Conservation (phyloP, 1,140 invertebrate genomes). For the Condylostylus longicornis region DNA sequence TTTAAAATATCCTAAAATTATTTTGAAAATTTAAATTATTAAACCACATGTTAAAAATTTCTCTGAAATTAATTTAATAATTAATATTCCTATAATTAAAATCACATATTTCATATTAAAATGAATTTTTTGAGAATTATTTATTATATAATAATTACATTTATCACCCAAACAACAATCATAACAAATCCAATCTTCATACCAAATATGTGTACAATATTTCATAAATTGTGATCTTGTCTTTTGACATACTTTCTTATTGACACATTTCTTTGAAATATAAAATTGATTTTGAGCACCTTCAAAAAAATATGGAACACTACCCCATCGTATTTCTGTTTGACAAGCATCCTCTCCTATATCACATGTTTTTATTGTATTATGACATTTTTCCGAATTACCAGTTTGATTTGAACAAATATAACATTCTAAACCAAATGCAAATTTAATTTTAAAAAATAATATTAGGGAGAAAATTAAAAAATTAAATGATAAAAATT, state of each 20-base stretch:
- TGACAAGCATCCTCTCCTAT: slow-evolving; percentile 73
- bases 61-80: too few species aligned
- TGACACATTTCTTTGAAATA: slow-evolving; percentile 81
- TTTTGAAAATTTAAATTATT: too few species aligned
- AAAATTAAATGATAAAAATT: too few species aligned
- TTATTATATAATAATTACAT: slow-evolving; percentile 95
- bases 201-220: slow-evolving; percentile 89
- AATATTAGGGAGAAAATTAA: too few species aligned
- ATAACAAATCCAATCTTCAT: slow-evolving; percentile 92
- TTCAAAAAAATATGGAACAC: slow-evolving; percentile 86
- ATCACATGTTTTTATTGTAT: slow-evolving; percentile 81
- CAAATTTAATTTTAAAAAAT: slow-evolving; percentile 34
- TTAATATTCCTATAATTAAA: too few species aligned
- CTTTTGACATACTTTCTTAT: slow-evolving; percentile 59
- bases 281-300: slow-evolving; percentile 88
- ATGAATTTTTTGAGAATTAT: too few species aligned
- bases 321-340: slow-evolving; percentile 82
- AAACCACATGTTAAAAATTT: too few species aligned
- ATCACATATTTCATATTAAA: too few species aligned
- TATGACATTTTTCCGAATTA: slow-evolving; percentile 85
- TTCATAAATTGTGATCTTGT: slow-evolving; percentile 51
- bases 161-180: slow-evolving; percentile 94
- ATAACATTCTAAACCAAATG: slow-evolving; percentile 74
- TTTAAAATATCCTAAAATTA: too few species aligned
- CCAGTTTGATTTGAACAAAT: slow-evolving; percentile 84